Conservation (phyloP, 2,888 invertebrate species). For the Chalcosyrphus nemorum region DNA sequence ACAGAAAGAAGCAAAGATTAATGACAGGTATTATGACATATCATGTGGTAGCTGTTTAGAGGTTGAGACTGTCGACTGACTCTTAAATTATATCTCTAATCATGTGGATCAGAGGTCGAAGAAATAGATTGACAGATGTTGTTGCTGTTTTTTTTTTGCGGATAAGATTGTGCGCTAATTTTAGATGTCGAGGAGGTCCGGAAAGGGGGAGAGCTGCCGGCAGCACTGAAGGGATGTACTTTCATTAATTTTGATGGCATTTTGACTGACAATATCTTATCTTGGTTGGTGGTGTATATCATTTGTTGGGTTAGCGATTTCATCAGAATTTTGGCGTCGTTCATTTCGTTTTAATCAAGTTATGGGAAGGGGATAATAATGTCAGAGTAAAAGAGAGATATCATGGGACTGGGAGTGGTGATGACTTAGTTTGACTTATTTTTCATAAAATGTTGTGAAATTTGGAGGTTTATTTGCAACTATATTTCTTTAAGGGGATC, state of each 20-base stretch:
- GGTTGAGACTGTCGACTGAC: conserved; percentile 21
- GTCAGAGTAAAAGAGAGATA: background rate
- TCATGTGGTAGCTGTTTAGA: conserved; percentile 29
- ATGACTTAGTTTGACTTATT: background rate
- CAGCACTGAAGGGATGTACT: background rate
- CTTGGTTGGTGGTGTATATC: background rate
- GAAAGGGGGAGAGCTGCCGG: background rate
- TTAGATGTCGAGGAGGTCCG: background rate
- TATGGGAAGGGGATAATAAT: background rate
- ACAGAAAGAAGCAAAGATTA: conserved; percentile 42
- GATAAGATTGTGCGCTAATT: conserved; percentile 1
- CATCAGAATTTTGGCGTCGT: background rate
- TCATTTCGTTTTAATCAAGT: background rate
- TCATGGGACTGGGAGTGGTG: background rate
- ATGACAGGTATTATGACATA: conserved; percentile 66
- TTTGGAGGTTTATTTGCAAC: no score
- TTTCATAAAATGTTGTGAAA: no score
- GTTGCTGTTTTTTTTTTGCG: background rate
- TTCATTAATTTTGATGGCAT: conserved; percentile 4
- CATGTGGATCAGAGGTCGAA: conserved; percentile 51
- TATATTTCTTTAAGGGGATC: no score
- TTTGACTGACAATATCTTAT: conserved; percentile 3
- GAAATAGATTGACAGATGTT: conserved; percentile 48
- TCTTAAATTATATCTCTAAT: conserved; percentile 41
- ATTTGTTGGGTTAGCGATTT: background rate